Conservation (phyloP, 2,888 invertebrate genomes). For the Allolobophora icterica region DNA sequence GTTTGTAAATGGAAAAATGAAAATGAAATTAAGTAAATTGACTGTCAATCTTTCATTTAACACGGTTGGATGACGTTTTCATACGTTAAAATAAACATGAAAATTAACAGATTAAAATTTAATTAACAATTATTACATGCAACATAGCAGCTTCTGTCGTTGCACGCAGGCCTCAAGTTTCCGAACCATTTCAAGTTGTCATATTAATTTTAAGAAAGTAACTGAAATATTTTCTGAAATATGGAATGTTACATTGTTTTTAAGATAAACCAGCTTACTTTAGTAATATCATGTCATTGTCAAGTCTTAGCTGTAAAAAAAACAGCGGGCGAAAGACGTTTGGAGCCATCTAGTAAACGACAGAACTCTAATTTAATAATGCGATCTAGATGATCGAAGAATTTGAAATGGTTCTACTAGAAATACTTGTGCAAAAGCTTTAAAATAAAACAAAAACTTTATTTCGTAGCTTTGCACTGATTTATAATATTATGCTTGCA, state of each 20-base stretch:
- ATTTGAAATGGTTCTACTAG: too few species aligned
- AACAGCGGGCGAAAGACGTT: background rate
- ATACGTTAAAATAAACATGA: background rate
- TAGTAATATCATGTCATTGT: background rate
- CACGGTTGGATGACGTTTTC: background rate
- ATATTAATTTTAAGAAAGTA: background rate
- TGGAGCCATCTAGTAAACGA: background rate
- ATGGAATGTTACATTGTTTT: background rate
- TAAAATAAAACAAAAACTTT: background rate
- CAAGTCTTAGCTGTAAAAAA: too few species aligned
- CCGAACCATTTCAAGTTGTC: background rate
- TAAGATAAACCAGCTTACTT: background rate
- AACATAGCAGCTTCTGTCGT: too few species aligned
- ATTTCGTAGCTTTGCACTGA: background rate
- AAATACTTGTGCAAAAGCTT: background rate
- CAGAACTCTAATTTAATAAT: background rate
- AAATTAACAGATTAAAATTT: background rate
- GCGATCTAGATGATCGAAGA: too few species aligned
- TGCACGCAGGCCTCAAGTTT: background rate
- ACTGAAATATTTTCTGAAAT: background rate
- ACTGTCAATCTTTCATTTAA: background rate
- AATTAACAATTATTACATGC: too few species aligned
- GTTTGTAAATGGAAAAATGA: background rate
- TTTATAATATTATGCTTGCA: background rate
- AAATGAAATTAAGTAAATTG: background rate